Evolutionary conservation across 2,113 vertebrate genomes (phyloP).

Genomic region (Synchiropus splendidus): DNA sequence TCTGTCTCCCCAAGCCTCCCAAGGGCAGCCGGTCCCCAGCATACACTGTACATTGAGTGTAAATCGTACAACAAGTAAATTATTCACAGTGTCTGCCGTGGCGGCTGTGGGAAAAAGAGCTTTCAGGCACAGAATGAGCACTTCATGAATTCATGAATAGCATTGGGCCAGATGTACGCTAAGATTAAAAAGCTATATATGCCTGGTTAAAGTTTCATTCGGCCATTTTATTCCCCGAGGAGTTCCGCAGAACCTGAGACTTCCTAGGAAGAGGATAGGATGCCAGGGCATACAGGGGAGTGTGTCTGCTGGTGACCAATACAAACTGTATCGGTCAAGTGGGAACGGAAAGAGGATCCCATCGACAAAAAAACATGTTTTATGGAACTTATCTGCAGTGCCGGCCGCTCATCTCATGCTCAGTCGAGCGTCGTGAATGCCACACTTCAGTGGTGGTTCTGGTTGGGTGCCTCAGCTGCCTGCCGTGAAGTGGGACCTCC

Average conservation of each 20-base stretch:
- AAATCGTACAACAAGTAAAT: constrained; percentile 53
- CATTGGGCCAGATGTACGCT: constrained; percentile 26
- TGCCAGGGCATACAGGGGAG: background rate
- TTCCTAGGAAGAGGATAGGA: background rate
- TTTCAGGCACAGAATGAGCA: constrained; percentile 51
- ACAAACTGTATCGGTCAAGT: constrained; percentile 3
- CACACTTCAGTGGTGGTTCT: constrained; percentile 15
- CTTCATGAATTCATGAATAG: constrained; percentile 26
- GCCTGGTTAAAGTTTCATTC: constrained; percentile 55
- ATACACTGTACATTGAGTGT: constrained; percentile 10
- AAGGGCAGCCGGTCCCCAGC: constrained; percentile 14
- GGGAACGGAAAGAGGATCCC: background rate
- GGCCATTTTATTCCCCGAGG: constrained; percentile 11
- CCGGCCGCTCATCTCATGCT: constrained; percentile 12
- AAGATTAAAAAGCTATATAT: constrained; percentile 48
- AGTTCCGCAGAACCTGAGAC: constrained; percentile 18
- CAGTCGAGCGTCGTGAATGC: constrained; percentile 18
- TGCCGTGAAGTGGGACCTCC: background rate
- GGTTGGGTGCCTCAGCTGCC: constrained; percentile 6
- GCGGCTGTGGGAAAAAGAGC: constrained; percentile 29
- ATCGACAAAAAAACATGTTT: background rate
- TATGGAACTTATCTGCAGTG: too few relatives aligned
- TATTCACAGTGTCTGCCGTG: constrained; percentile 50
- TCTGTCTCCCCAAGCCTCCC: constrained; percentile 9
- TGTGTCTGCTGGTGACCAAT: background rate